Evolutionary conservation across 2,888 invertebrate species (phyloP), one percentile per base, ranked within the genome.

Genomic region (Elegia similella): DNA sequence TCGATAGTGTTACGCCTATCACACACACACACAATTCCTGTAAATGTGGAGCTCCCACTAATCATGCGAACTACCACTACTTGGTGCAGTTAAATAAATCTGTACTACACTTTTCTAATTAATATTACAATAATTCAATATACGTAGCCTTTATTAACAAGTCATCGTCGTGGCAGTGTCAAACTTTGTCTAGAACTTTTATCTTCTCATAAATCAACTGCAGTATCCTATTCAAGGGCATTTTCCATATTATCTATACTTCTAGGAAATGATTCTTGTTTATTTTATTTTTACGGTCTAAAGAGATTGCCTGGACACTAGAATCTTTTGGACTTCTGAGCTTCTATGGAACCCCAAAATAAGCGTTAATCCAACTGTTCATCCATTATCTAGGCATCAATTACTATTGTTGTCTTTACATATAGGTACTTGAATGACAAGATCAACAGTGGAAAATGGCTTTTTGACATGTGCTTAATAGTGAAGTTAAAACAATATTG

Each of bases 401-500:
- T 23, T 23, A 23, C 23, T 23, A 5, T 23, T 23, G 2, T 23
- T 23, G 23, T 3, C 23, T n/a, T n/a, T n/a, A n/a, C n/a, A n/a
- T n/a, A n/a, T n/a, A n/a, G n/a, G n/a, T n/a, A n/a, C n/a, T n/a
- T n/a, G n/a, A 23, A 23, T 23, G 2, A 23, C 23, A 23, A 23
- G 23, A 23, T 23, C 23, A 2, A 5, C 23, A 23, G 2, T 23
- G 5, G 23, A 23, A 23, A 23, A 23, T 23, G 23, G 5, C 23
- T 5, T 2, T 23, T 23, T 2, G 23, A 23, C 23, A 23, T 23
- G 23, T 5, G n/a, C 23, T 23, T 3, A 5, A 23, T 23, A 23
- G 23, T 23, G 23, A 23, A 23, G 23, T 23, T 23, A 67, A 72
- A 72, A 72, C 66, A 68, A 78, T 69, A 71, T 72, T 69, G 75